Evolutionary conservation across 2,888 invertebrate species (phyloP), one percentile per base, ranked within the genome.

Genomic region (Dynastes grantii): DNA sequence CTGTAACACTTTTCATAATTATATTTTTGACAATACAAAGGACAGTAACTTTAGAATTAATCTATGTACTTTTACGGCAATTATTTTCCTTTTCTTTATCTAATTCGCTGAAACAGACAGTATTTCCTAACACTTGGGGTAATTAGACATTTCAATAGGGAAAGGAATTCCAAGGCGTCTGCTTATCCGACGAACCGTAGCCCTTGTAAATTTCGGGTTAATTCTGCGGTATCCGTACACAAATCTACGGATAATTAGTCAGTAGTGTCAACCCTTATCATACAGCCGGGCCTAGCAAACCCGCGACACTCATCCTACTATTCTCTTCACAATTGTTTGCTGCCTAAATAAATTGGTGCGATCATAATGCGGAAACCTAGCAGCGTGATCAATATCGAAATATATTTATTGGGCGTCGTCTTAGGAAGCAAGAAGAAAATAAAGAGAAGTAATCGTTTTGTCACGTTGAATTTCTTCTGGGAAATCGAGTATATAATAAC

Each of bases 221-320:
- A 70, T 70, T 70, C 70, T 53, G 29, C 8, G 53, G 32, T 27
- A 70, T 70, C 70, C 53, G n/a, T 29, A 13, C 27, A 29, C 53
- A 70, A 53, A 70, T 70, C 53, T 70, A 70, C 51, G 68, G 68
- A 70, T 70, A 70, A 70, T 70, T 70, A 70, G 53, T 70, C 70
- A 53, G 53, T 70, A 29, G 29, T 29, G 70, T 70, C 70, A 53
- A 70, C 70, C 70, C 70, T 70, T 32, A 70, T 70, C 70, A 70
- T 70, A 70, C 11, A 49, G 27, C n/a, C 16, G 53, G 32, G n/a
- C 22, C 32, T 70, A n/a, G 29, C 32, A n/a, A 16, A 40, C 45
- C 6, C 70, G 13, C n/a, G n/a, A 29, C 53, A 32, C 70, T 32
- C 70, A 53, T 70, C 53, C 6, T 32, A 53, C 51, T 70, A 51